phyloP scores from a whole-genome alignment of 2,888 invertebrate genomes.

The Eupithecia insigniata region DNA sequence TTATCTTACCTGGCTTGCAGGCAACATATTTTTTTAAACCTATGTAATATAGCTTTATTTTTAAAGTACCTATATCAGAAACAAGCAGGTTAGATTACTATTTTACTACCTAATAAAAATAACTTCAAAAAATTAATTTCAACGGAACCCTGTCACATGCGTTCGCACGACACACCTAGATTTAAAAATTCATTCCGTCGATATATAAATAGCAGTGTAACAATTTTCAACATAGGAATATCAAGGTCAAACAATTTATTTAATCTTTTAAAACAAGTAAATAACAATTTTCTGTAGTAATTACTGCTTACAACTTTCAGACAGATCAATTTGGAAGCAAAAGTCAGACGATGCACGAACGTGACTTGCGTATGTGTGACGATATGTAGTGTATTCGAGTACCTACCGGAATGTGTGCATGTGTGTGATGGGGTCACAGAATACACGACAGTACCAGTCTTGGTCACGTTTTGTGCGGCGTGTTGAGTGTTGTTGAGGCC shows the following conservation, averaged over 20 bases:
- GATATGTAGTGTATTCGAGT: neutral
- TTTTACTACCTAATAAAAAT: neutral
- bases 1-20: neutral
- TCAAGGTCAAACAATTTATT: neutral
- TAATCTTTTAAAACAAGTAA: neutral
- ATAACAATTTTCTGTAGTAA: neutral
- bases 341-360: constrained; percentile 61
- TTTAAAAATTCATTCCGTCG: neutral
- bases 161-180: neutral
- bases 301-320: neutral
- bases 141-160: neutral
- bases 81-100: neutral
- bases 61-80: neutral
- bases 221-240: neutral
- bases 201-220: neutral
- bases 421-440: constrained; percentile 25
- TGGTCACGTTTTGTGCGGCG: constrained; percentile 79
- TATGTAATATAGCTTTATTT: neutral
- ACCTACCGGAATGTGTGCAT: constrained; percentile 6
- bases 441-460: neutral
- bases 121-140: neutral
- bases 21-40: neutral
- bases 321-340: constrained; percentile 24
- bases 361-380: constrained; percentile 45
- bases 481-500: constrained; percentile 72